phyloP scores from a whole-genome alignment of 2,888 invertebrate genomes.

The Conops quadrifasciatus region DNA sequence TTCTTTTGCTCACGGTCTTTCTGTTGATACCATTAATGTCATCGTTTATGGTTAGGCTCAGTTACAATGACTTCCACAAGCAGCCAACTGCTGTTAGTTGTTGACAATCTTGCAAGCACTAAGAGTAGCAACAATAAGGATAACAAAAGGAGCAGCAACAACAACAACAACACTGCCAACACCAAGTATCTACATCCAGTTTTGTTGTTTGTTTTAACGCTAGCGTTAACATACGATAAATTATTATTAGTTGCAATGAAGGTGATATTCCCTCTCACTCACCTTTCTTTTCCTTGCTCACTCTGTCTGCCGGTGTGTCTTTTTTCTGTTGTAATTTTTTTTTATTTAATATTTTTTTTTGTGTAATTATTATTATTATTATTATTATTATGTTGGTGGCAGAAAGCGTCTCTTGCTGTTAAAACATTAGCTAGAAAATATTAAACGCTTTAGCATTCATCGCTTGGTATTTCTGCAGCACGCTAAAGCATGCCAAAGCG shows the following conservation, averaged over 20 bases:
- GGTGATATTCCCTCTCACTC: not conserved
- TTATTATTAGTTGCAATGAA: constrained; percentile 22
- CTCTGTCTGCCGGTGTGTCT: not conserved
- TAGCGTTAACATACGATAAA: constrained; percentile 6
- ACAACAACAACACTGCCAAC: constrained; percentile 1
- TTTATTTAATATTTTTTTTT: not conserved
- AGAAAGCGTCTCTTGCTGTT: not conserved
- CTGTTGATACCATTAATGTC: constrained; percentile 1
- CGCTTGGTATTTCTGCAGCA: constrained; percentile 18
- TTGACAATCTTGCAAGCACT: not conserved
- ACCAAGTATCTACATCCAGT: constrained; percentile 3
- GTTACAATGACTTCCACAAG: constrained; percentile 22
- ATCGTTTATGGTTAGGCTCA: constrained; percentile 40
- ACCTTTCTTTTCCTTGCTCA: not conserved
- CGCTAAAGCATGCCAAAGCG: not conserved
- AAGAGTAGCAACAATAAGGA: constrained; percentile 23
- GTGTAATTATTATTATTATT: not conserved
- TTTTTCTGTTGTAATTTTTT: not conserved
- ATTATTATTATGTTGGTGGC: constrained; percentile 21
- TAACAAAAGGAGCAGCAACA: constrained; percentile 2
- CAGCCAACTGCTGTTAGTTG: not conserved
- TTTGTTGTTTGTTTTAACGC: constrained; percentile 33
- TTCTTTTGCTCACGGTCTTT: too few species aligned
- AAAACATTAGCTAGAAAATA: not conserved
- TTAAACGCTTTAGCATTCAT: not conserved